Conservation (phyloP, 2,113 vertebrate species). For the Pseudolaguvia tuberculata region DNA sequence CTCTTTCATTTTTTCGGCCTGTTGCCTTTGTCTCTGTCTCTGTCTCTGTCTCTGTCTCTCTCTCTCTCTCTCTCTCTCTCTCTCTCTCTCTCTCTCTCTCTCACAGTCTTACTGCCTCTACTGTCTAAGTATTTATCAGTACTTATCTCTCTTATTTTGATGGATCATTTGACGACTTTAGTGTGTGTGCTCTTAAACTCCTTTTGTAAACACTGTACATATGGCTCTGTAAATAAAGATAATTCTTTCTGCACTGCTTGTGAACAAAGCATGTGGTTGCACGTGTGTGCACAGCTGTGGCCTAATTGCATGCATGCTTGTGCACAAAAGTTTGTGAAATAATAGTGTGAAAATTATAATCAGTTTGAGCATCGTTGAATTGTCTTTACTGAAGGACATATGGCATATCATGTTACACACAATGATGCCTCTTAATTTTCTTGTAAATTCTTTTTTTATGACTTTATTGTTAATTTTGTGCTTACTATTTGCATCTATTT, state of each 20-base stretch:
- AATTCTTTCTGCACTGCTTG: conserved; percentile 22
- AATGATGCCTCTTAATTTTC: too few species aligned
- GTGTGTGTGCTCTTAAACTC: conserved; percentile 20
- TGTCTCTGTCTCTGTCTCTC: not conserved
- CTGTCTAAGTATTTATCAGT: not conserved
- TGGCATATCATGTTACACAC: not conserved
- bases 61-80: not conserved
- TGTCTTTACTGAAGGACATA: conserved; percentile 1
- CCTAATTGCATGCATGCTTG: conserved; percentile 1
- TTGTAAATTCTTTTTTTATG: too few species aligned
- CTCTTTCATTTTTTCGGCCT: too few species aligned
- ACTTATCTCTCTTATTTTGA: not conserved
- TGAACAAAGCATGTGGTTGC: not conserved
- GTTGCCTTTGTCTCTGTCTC: too few species aligned
- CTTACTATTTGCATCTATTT: too few species aligned
- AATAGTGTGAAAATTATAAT: conserved; percentile 5
- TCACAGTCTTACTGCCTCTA: not conserved
- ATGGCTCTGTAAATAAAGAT: conserved; percentile 43
- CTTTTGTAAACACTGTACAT: conserved; percentile 42
- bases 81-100: not conserved
- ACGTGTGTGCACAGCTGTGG: conserved; percentile 6
- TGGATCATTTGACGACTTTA: not conserved
- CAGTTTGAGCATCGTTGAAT: conserved; percentile 8
- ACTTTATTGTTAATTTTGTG: too few species aligned
- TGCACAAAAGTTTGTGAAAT: conserved; percentile 9